Percentiles rank a stretch among this genome's conserved stretches.
These are phyloP conservation scores for Rhynchotus rufescens DNA, from an alignment of 2,797 vertebrate genomes.

Conservation along the genomic window DNA sequence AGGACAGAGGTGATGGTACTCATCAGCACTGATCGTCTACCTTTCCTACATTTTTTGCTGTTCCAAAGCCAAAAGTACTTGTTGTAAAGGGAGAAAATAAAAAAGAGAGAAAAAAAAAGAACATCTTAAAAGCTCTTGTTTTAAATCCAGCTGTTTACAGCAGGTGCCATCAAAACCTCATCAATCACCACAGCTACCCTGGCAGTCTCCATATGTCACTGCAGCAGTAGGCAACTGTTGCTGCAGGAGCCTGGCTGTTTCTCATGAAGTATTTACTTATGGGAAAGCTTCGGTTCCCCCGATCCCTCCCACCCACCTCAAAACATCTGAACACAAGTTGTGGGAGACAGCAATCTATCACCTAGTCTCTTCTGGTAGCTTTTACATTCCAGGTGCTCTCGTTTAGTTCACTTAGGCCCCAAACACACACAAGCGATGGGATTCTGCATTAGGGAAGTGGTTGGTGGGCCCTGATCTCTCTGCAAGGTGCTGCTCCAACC, in stretches of 20 bases:
- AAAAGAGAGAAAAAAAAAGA: not conserved
- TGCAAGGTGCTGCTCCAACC: not conserved
- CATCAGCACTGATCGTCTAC: not conserved
- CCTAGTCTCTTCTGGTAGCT: not conserved
- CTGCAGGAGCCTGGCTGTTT: not conserved
- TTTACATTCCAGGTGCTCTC: not conserved
- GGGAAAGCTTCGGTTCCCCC: not conserved
- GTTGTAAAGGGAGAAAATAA: too few species aligned
- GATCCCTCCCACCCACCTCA: not conserved
- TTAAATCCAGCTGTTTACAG: constrained; percentile 38
- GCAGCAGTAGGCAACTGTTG: not conserved
- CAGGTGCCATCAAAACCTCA: constrained; percentile 28
- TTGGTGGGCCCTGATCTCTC: not conserved
- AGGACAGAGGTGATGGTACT: fast-evolving
- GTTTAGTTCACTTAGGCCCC: not conserved
- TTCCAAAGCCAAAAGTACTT: not conserved
- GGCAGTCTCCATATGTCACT: fast-evolving
- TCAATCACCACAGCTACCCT: not conserved
- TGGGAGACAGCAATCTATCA: not conserved
- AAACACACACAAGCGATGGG: fast-evolving
- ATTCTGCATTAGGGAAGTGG: fast-evolving
- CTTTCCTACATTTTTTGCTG: not conserved
- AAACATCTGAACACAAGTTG: not conserved
- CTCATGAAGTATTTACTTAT: not conserved
- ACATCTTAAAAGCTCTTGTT: not conserved